Evolutionary conservation across 1,140 invertebrate genomes (phyloP), one percentile per base, ranked within the genome.

Genomic region (Apolygus lucorum): DNA sequence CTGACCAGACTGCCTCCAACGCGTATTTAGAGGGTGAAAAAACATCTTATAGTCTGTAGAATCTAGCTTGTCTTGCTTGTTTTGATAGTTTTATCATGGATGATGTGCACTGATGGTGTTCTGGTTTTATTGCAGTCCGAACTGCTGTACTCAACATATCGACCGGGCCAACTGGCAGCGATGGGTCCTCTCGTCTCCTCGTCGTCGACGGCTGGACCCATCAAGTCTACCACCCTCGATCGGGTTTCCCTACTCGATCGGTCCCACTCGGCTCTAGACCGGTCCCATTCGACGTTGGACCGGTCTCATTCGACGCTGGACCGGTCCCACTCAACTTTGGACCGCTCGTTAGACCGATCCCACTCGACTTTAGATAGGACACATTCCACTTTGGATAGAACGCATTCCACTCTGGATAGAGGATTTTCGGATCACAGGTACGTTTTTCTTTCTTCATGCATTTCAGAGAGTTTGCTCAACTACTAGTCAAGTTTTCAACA

Each of bases 161-260:
- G 73, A 52, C 73, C 73, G 1, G 73, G 73, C n/a, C 73, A 74
- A 70, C 34, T 74, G 25, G 73, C 73, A 27, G 70, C 71, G 4
- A 74, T 74, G 73, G 73, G 73, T 1, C 71, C 73, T 34, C 27
- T 69, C 2, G 62, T 69, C 13, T 63, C 27, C 62, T 69, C 68
- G 22, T 69, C 68, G 2, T 63, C 59, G 17, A 69, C 59, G 1
- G 52, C 68, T 34, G 28, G 28, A 25, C 52, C 54, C 14, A 52
- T 69, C 4, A 69, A 69, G 22, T 69, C 68, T 13, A 28, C 68
- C 24, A 71, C 72, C 17, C 68, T 73, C 29, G 72, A 73, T 54
- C 67, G 72, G 2, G 69, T 71, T 52, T 63, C 68, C 22, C 28
- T 62, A 21, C 68, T 69, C 26, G 68, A 69, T 49, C 54, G 68